Percentiles rank a stretch among this genome's conserved stretches.
These are phyloP conservation scores for Amphiduros pacificus DNA, from an alignment of 2,888 invertebrate species.

Conservation along the genomic window DNA sequence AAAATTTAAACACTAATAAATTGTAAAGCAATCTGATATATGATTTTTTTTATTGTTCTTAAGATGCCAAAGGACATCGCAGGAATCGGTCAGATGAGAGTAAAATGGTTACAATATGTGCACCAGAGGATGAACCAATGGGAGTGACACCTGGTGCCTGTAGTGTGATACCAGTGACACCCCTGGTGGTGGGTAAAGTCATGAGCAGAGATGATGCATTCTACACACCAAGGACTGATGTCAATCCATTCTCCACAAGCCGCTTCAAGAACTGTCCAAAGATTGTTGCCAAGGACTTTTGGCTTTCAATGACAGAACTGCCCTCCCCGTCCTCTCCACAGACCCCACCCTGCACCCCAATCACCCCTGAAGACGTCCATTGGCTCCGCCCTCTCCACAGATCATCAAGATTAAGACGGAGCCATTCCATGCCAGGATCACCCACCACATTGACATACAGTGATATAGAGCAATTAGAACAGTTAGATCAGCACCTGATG, in stretches of 20 bases:
- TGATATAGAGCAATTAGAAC: too few species aligned
- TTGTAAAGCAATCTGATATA: background rate
- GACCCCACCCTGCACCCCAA: conserved; percentile 51
- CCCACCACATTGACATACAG: conserved; percentile 30
- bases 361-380: conserved; percentile 14
- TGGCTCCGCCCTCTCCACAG: conserved; percentile 5
- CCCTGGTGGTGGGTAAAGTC: conserved; percentile 75
- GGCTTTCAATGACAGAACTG: conserved; percentile 65
- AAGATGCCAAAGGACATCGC: conserved; percentile 25
- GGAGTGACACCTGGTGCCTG: conserved; percentile 65
- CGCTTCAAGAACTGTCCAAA: conserved; percentile 48
- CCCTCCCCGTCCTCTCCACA: conserved; percentile 66
- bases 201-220: conserved; percentile 69
- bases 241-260: conserved; percentile 39
- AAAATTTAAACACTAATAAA: too few species aligned
- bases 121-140: background rate
- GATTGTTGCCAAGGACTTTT: conserved; percentile 38
- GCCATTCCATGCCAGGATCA: conserved; percentile 53
- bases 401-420: conserved; percentile 29
- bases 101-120: conserved; percentile 1
- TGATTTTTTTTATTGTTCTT: background rate
- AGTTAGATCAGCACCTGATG: too few species aligned
- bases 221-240: conserved; percentile 56
- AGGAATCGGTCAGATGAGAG: conserved; percentile 25
- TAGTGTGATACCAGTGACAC: conserved; percentile 71